These are phyloP conservation scores for Philypnodon macrostomus DNA, from an alignment of 2,797 vertebrate species.

Conservation along the genomic window DNA sequence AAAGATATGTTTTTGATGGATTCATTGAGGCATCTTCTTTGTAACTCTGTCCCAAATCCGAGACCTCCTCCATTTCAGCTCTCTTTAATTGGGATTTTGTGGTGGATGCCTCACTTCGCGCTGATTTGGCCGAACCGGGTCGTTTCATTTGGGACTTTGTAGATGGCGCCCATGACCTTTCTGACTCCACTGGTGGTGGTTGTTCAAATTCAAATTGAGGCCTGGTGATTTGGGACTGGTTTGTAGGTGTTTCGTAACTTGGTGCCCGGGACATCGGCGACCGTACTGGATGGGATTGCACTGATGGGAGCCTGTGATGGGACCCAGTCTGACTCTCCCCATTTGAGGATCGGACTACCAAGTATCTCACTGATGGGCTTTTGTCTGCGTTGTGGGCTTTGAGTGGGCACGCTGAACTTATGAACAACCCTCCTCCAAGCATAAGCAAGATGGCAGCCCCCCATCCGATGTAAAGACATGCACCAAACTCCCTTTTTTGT, in stretches of 20 bases:
- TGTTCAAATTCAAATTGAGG: slow-evolving; percentile 22
- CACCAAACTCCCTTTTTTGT: slow-evolving; percentile 87
- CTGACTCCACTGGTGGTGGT: slow-evolving; percentile 36
- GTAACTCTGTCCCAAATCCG: slow-evolving; percentile 18
- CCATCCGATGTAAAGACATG: slow-evolving; percentile 90
- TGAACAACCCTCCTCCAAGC: slow-evolving; percentile 86
- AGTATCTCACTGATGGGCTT: slow-evolving; percentile 66
- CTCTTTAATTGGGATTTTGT: slow-evolving; percentile 68
- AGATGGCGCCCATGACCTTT: slow-evolving; percentile 55
- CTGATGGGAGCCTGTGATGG: slow-evolving; percentile 14
- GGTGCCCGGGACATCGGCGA: slow-evolving; percentile 31
- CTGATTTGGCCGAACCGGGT: slow-evolving; percentile 37
- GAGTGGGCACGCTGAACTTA: slow-evolving; percentile 59
- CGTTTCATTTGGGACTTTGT: slow-evolving; percentile 66
- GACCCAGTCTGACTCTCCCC: slow-evolving; percentile 44
- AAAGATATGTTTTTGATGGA: slow-evolving; percentile 68
- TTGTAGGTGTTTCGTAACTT: slow-evolving; percentile 22
- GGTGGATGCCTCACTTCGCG: slow-evolving; percentile 43
- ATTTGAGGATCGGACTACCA: slow-evolving; percentile 63
- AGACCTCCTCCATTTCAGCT: slow-evolving; percentile 38
- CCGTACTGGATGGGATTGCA: slow-evolving; percentile 23
- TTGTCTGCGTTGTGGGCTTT: slow-evolving; percentile 44
- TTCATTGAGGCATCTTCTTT: slow-evolving; percentile 39
- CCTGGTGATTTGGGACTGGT: slow-evolving; percentile 20
- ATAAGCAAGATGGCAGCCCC: slow-evolving; percentile 82